Conservation (phyloP, 2,113 vertebrate genomes). For the Tiliqua scincoides region DNA sequence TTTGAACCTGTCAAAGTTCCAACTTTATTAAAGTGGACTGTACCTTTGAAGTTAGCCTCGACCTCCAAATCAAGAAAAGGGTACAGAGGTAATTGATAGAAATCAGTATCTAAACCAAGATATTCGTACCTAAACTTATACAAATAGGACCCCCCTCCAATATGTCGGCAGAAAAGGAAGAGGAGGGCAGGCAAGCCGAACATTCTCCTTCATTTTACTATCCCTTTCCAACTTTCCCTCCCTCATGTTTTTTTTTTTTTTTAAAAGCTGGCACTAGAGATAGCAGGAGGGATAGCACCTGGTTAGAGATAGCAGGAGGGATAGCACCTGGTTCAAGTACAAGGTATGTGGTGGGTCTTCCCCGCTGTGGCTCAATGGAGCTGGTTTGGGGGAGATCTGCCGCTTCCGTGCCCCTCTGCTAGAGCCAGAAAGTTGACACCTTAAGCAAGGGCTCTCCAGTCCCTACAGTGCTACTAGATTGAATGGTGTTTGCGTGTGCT, state of each 20-base stretch:
- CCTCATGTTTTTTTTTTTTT: too few species aligned
- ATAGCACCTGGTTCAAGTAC: background rate
- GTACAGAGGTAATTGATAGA: conserved; percentile 16
- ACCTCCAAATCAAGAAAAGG: conserved; percentile 4
- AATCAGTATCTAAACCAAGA: conserved; percentile 6
- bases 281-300: too few species aligned
- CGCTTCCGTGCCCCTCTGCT: background rate
- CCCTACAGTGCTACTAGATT: background rate
- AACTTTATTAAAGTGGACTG: conserved; percentile 38
- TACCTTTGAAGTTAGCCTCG: conserved; percentile 48
- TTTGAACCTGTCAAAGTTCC: conserved; percentile 58
- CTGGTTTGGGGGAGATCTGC: background rate
- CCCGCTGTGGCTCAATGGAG: background rate
- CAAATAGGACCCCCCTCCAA: background rate
- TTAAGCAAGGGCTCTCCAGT: background rate
- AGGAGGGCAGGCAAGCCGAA: background rate
- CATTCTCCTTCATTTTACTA: background rate
- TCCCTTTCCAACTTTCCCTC: background rate
- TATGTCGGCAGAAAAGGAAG: background rate
- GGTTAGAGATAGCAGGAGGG: too few species aligned
- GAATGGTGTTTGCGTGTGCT: background rate
- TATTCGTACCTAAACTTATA: background rate
- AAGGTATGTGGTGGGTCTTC: background rate
- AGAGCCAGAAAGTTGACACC: background rate
- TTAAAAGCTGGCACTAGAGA: too few species aligned